Evolutionary conservation across 1,140 invertebrate genomes (phyloP).

Genomic region (Teleopsis dalmanni): DNA sequence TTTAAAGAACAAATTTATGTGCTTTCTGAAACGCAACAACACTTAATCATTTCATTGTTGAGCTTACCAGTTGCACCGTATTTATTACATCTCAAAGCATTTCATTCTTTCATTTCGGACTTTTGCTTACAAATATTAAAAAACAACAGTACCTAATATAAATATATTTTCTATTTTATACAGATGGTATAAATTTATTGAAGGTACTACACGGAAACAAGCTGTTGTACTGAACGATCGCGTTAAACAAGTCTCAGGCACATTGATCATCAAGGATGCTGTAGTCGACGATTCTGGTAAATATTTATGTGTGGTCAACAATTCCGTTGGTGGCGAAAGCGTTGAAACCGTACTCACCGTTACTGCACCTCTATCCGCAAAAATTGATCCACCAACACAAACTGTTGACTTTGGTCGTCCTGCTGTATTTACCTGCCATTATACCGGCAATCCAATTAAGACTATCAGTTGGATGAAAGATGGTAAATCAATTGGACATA

Average conservation of each 20-base stretch:
- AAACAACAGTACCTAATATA: not conserved
- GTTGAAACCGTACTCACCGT: slow-evolving; percentile 88
- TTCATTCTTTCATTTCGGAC: slow-evolving; percentile 21
- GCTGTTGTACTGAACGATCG: slow-evolving; percentile 77
- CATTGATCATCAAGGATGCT: slow-evolving; percentile 83
- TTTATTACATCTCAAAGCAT: slow-evolving; percentile 9
- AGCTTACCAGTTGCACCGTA: too few relatives aligned
- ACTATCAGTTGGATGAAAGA: slow-evolving; percentile 89
- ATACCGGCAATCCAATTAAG: slow-evolving; percentile 83
- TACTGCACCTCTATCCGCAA: slow-evolving; percentile 77
- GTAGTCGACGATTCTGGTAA: slow-evolving; percentile 88
- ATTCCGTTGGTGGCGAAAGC: slow-evolving; percentile 85
- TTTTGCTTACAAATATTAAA: not conserved
- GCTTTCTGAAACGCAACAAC: too few relatives aligned
- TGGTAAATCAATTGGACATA: slow-evolving; percentile 71
- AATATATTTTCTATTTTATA: slow-evolving; percentile 29
- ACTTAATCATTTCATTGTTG: slow-evolving; percentile 9
- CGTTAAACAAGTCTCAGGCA: slow-evolving; percentile 88
- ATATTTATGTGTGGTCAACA: slow-evolving; percentile 89
- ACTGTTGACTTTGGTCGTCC: slow-evolving; percentile 88
- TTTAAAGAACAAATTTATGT: too few relatives aligned
- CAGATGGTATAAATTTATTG: slow-evolving; percentile 92
- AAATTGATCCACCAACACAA: slow-evolving; percentile 82
- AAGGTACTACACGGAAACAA: slow-evolving; percentile 73
- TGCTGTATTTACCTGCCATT: slow-evolving; percentile 81